Conservation (phyloP, 2,888 invertebrate genomes). For the Ichneumoninae sp. region DNA sequence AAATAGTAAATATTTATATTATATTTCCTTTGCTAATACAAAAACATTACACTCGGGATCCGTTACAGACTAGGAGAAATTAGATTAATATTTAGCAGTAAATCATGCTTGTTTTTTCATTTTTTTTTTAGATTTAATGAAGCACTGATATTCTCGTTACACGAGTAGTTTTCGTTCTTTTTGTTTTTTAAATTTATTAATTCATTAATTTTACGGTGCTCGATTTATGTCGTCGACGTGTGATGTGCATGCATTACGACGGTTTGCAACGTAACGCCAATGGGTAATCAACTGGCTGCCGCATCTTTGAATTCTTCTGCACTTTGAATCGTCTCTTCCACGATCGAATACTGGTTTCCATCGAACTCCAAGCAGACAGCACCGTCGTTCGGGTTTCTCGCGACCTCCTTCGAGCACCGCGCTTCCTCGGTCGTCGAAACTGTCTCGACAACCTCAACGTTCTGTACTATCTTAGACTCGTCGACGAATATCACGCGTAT, state of each 20-base stretch:
- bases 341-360: slow-evolving; percentile 47
- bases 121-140: slow-evolving; percentile 66
- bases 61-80: slow-evolving; percentile 77
- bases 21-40: slow-evolving; percentile 82
- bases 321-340: slow-evolving; percentile 48
- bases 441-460: slow-evolving; percentile 68
- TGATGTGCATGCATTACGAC: slow-evolving; percentile 31
- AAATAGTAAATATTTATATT: slow-evolving; percentile 81
- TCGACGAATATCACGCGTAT: slow-evolving; percentile 79
- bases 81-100: slow-evolving; percentile 73
- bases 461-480: slow-evolving; percentile 71
- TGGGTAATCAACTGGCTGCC: slow-evolving; percentile 58
- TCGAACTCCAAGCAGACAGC: slow-evolving; percentile 27
- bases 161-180: slow-evolving; percentile 49
- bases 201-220: slow-evolving; percentile 31
- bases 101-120: slow-evolving; percentile 70
- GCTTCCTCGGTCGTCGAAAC: slow-evolving; percentile 34
- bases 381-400: slow-evolving; percentile 14
- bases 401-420: not conserved
- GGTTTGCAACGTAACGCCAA: not conserved
- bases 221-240: slow-evolving; percentile 11
- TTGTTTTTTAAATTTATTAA: not conserved
- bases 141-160: slow-evolving; percentile 67
- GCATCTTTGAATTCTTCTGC: slow-evolving; percentile 34
- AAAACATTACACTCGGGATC: slow-evolving; percentile 79